Percentiles rank a stretch among this genome's conserved stretches.
Evolutionary conservation across 2,888 invertebrate genomes (phyloP).

Genomic region (Hydrotaea diabolus): DNA sequence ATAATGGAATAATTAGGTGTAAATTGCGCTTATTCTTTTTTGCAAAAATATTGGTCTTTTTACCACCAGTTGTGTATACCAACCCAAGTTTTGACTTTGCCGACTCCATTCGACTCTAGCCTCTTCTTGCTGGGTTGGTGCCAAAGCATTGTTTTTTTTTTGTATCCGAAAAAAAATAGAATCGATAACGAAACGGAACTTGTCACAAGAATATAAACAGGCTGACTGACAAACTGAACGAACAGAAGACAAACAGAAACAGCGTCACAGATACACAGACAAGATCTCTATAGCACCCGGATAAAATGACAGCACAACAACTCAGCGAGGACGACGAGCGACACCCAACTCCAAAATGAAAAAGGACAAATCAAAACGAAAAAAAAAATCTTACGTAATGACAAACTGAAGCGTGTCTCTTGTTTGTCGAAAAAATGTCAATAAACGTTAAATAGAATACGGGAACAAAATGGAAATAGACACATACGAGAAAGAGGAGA

Average conservation of each 20-base stretch:
- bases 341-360: constrained; percentile 7
- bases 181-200: constrained; percentile 55
- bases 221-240: constrained; percentile 38
- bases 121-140: too few species aligned
- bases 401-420: constrained; percentile 37
- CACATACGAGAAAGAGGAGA: constrained; percentile 6
- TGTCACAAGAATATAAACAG: constrained; percentile 40
- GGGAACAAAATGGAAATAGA: constrained; percentile 39
- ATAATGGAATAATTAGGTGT: too few species aligned
- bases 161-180: neutral
- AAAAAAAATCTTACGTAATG: constrained; percentile 37
- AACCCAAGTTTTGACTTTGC: too few species aligned
- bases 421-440: constrained; percentile 55
- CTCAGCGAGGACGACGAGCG: neutral
- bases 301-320: constrained; percentile 55
- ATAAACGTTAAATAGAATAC: constrained; percentile 59
- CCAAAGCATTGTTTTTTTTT: too few species aligned
- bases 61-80: too few species aligned
- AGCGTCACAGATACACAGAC: neutral
- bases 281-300: constrained; percentile 32
- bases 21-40: too few species aligned
- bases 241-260: neutral
- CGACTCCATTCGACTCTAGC: too few species aligned
- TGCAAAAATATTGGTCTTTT: too few species aligned
- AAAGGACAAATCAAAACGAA: too few species aligned